Evolutionary conservation across 2,888 invertebrate species (phyloP).

Genomic region (Drosophila limbata): DNA sequence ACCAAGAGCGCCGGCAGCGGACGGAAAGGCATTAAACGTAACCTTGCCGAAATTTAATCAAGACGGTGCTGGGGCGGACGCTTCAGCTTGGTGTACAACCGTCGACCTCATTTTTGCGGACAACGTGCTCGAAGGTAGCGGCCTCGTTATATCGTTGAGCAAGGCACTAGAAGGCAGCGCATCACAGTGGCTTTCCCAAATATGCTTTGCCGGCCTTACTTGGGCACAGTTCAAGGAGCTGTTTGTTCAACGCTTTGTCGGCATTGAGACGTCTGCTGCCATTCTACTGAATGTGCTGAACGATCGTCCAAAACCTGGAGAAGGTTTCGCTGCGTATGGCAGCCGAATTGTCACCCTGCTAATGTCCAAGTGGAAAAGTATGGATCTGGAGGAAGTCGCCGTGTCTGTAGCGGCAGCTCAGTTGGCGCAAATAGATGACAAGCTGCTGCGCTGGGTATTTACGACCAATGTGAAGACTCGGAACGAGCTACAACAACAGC

Average conservation of each 20-base stretch:
- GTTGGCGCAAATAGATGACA: slow-evolving; percentile 19
- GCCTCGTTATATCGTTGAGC: not conserved
- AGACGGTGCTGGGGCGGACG: slow-evolving; percentile 4
- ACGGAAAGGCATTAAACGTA: not conserved
- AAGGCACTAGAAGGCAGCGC: too few relatives aligned
- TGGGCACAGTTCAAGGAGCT: too few relatives aligned
- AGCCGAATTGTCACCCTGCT: slow-evolving; percentile 17
- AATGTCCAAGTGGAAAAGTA: slow-evolving; percentile 17
- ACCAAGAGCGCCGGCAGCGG: slow-evolving; percentile 16
- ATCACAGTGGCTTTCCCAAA: too few relatives aligned
- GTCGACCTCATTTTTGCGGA: not conserved
- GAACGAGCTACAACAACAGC: slow-evolving; percentile 12
- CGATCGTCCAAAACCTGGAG: slow-evolving; percentile 15
- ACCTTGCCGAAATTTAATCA: slow-evolving; percentile 9
- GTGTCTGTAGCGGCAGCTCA: slow-evolving; percentile 17
- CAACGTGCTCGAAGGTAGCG: not conserved
- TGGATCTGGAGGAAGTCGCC: slow-evolving; percentile 15
- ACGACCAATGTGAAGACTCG: slow-evolving; percentile 7
- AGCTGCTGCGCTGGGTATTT: slow-evolving; percentile 19
- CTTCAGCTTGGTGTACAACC: slow-evolving; percentile 8
- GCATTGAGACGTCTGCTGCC: too few relatives aligned
- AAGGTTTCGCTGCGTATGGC: slow-evolving; percentile 11
- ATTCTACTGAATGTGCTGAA: too few relatives aligned
- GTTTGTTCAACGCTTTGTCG: too few relatives aligned
- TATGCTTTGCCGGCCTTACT: not conserved